Evolutionary conservation across 2,888 invertebrate genomes (phyloP).

Genomic region (Vandiemenella viatica): DNA sequence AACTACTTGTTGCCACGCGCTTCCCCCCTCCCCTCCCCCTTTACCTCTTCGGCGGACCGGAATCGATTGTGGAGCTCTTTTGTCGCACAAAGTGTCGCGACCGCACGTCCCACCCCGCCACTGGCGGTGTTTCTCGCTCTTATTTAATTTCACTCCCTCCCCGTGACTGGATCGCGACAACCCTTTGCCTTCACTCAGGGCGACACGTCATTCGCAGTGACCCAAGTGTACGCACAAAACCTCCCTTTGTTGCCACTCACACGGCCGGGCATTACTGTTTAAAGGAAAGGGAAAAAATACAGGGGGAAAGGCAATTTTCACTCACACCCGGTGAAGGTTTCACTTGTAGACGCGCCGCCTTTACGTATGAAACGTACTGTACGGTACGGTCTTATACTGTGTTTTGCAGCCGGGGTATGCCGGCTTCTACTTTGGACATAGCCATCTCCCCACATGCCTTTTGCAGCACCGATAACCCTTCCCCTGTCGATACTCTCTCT

Average conservation of each 20-base stretch:
- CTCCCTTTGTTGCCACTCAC: too few species aligned
- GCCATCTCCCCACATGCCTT: slow-evolving; percentile 5
- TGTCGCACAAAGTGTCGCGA: too few species aligned
- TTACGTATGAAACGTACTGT: slow-evolving; percentile 8
- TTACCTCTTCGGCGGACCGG: too few species aligned
- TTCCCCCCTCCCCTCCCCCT: too few species aligned
- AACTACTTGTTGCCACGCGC: too few species aligned
- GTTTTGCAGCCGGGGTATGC: not conserved
- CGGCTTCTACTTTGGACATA: slow-evolving; percentile 10
- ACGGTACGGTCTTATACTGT: not conserved
- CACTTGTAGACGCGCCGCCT: slow-evolving; percentile 2
- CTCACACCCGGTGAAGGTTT: slow-evolving; percentile 4
- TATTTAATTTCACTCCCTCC: slow-evolving; percentile 11
- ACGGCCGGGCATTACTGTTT: too few species aligned
- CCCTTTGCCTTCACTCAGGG: too few species aligned
- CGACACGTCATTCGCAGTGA: not conserved
- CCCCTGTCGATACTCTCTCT: slow-evolving; percentile 3
- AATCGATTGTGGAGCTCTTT: too few species aligned
- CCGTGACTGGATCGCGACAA: not conserved
- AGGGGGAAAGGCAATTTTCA: too few species aligned
- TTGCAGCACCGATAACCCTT: slow-evolving; percentile 5
- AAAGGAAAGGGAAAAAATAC: too few species aligned
- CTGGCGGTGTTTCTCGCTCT: slow-evolving; percentile 1
- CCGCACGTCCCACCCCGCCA: not conserved
- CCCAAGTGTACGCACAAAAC: not conserved